Evolutionary conservation across 2,797 vertebrate genomes (phyloP).

Genomic region (Melanotaenia boesemani): DNA sequence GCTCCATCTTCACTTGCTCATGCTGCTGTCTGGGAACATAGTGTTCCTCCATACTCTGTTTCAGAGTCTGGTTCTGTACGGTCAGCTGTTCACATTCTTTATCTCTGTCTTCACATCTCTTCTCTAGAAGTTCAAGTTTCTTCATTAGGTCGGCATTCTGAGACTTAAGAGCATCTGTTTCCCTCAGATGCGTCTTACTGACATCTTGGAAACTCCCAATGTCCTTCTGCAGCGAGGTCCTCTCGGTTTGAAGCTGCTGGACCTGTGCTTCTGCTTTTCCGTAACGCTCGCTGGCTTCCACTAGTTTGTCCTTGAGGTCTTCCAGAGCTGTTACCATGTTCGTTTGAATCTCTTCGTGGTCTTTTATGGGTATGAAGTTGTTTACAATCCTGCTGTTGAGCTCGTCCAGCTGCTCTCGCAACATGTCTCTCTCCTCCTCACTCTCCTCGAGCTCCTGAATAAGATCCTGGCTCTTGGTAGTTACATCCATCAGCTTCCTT

Average conservation of each 20-base stretch:
- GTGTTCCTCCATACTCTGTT: constrained; percentile 81
- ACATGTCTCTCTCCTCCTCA: constrained; percentile 82
- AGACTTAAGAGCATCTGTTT: constrained; percentile 79
- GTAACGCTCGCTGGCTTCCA: constrained; percentile 84
- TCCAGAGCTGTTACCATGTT: constrained; percentile 81
- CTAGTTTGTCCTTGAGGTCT: constrained; percentile 89
- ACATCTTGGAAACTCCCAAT: constrained; percentile 79
- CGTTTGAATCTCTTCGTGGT: constrained; percentile 87
- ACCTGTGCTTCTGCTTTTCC: constrained; percentile 86
- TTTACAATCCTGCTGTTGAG: constrained; percentile 86
- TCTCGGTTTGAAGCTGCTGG: constrained; percentile 85
- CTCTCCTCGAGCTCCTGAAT: constrained; percentile 87
- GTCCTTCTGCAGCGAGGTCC: constrained; percentile 77
- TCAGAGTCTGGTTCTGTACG: constrained; percentile 82
- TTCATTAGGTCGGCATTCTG: constrained; percentile 77
- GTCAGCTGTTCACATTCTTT: constrained; percentile 76
- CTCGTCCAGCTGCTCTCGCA: constrained; percentile 87
- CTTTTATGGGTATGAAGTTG: constrained; percentile 86
- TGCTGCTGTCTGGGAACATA: constrained; percentile 85
- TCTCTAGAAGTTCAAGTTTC: constrained; percentile 82
- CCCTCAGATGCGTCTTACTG: constrained; percentile 80
- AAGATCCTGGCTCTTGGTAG: constrained; percentile 84
- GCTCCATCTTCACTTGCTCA: constrained; percentile 80
- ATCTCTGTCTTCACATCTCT: constrained; percentile 80
- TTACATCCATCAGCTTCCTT: constrained; percentile 85